Evolutionary conservation across 2,797 vertebrate genomes (phyloP).

Genomic region (Poecilia gillii): DNA sequence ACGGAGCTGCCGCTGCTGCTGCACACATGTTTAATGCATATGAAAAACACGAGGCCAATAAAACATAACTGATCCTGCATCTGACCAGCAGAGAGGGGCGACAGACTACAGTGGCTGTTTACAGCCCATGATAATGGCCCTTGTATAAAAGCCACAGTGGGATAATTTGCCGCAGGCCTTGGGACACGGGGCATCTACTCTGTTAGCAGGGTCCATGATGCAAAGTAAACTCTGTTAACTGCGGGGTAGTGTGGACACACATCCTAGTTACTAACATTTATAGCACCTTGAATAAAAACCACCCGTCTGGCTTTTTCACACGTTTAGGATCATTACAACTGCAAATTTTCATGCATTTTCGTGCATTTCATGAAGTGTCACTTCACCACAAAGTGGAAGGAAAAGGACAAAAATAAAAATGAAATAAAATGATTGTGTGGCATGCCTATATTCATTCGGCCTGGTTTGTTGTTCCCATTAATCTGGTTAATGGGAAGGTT

Average conservation of each 20-base stretch:
- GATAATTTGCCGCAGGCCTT: constrained; percentile 71
- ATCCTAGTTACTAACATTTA: not conserved
- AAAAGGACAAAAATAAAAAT: not conserved
- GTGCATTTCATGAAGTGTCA: not conserved
- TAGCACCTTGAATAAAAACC: not conserved
- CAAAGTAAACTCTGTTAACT: constrained; percentile 10
- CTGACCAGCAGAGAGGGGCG: constrained; percentile 62
- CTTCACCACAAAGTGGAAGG: not conserved
- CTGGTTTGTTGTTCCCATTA: too few species aligned
- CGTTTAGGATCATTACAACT: not conserved
- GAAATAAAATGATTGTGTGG: not conserved
- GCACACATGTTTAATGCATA: constrained; percentile 78
- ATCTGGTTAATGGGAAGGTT: not conserved
- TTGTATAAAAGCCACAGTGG: constrained; percentile 78
- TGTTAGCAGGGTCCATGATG: constrained; percentile 21
- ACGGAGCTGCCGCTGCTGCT: constrained; percentile 49
- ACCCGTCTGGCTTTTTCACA: not conserved
- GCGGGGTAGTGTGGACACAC: not conserved
- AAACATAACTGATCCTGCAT: constrained; percentile 72
- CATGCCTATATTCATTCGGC: not conserved
- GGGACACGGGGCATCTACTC: constrained; percentile 49
- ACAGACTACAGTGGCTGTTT: constrained; percentile 76
- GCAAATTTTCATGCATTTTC: not conserved
- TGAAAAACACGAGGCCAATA: constrained; percentile 76
- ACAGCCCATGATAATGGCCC: constrained; percentile 82